phyloP scores from a whole-genome alignment of 2,797 vertebrate genomes.

The Bryconaethiops microstoma region DNA sequence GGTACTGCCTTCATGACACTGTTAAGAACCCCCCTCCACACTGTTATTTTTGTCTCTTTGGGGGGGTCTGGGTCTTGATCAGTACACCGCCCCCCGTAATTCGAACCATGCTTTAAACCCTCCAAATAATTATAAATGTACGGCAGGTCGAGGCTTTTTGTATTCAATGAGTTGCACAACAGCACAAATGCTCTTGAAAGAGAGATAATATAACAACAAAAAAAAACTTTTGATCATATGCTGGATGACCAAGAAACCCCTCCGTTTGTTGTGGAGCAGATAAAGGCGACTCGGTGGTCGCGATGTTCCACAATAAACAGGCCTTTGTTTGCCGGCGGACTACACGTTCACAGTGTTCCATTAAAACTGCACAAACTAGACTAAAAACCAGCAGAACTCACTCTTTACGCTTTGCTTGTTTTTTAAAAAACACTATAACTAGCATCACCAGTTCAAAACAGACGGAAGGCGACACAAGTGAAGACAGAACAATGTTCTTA shows the following conservation, averaged over 20 bases:
- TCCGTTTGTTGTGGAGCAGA: conserved; percentile 1
- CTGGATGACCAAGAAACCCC: background rate
- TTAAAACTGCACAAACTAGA: conserved; percentile 13
- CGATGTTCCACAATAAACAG: conserved; percentile 11
- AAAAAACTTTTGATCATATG: background rate
- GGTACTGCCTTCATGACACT: no score
- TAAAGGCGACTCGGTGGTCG: background rate
- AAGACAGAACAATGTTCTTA: background rate
- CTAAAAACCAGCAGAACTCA: background rate
- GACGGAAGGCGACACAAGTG: background rate
- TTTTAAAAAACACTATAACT: background rate
- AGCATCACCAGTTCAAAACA: background rate
- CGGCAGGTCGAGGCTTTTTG: background rate
- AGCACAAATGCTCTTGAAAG: background rate
- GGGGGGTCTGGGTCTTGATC: no score
- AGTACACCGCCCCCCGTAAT: no score
- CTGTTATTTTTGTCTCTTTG: no score
- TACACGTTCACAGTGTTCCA: background rate
- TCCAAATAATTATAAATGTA: no score
- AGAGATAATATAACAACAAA: background rate
- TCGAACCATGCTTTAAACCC: no score
- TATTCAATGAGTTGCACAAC: background rate
- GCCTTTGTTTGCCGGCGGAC: conserved; percentile 41
- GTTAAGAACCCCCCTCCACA: no score
- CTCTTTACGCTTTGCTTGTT: background rate